Evolutionary conservation across 2,797 vertebrate genomes (phyloP).

Genomic region (Orientallactaga sibirica): DNA sequence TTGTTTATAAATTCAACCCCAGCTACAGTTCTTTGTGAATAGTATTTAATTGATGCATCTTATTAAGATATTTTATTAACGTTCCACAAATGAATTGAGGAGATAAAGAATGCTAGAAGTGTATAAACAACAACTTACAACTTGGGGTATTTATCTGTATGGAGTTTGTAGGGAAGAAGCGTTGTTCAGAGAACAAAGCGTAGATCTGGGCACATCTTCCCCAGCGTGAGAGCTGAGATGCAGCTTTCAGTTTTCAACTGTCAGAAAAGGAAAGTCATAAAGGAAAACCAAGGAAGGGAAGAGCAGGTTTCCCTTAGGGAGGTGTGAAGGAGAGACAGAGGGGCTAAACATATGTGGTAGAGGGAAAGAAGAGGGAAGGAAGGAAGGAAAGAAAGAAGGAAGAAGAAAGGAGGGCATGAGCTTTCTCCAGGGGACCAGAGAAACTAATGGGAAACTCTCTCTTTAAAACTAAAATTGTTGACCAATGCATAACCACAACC

Average conservation of each 20-base stretch:
- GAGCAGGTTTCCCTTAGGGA: neutral
- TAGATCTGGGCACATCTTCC: neutral
- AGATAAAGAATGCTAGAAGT: neutral
- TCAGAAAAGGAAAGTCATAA: neutral
- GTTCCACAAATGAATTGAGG: neutral
- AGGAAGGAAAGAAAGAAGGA: neutral
- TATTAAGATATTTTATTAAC: neutral
- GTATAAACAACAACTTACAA: conserved; percentile 34
- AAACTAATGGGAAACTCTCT: neutral
- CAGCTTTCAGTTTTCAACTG: neutral
- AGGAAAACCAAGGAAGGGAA: neutral
- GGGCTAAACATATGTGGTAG: no score
- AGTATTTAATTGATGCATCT: neutral
- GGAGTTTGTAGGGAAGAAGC: neutral
- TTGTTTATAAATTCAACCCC: neutral
- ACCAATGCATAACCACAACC: no score
- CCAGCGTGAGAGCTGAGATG: neutral
- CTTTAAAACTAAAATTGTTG: neutral
- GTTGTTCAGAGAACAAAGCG: neutral
- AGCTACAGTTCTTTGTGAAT: neutral
- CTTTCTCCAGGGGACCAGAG: neutral
- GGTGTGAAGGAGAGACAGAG: neutral
- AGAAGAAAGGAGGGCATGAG: neutral
- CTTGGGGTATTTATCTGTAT: neutral
- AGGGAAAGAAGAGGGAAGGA: no score